These are phyloP conservation scores for Seriola quinqueradiata DNA, from an alignment of 2,113 vertebrate genomes.

Conservation along the genomic window DNA sequence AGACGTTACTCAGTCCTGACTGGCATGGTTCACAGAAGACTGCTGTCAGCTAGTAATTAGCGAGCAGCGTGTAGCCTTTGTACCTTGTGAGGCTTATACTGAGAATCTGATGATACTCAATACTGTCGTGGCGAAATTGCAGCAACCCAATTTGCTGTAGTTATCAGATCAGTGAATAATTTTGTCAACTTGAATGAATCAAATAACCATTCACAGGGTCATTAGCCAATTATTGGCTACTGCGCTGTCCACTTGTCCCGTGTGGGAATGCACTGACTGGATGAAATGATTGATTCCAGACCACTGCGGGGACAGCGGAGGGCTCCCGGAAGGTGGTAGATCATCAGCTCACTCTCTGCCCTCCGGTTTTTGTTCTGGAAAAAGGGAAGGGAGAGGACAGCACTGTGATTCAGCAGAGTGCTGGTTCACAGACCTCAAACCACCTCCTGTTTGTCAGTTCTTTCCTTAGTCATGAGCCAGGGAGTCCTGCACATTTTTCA, in stretches of 20 bases:
- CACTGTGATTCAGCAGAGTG: slow-evolving; percentile 71
- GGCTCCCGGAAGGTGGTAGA: neutral
- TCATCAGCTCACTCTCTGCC: neutral
- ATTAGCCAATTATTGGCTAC: neutral
- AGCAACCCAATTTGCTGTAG: neutral
- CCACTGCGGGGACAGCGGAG: neutral
- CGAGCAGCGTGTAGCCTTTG: neutral
- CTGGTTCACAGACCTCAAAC: slow-evolving; percentile 66
- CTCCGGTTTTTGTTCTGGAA: slow-evolving; percentile 34
- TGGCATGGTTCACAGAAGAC: slow-evolving; percentile 15
- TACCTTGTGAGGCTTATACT: neutral
- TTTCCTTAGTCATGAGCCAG: slow-evolving; percentile 40
- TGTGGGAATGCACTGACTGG: neutral
- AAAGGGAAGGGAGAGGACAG: slow-evolving; percentile 1
- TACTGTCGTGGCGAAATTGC: neutral
- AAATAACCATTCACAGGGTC: slow-evolving; percentile 5
- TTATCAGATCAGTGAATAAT: slow-evolving; percentile 5
- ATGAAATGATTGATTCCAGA: slow-evolving; percentile 28
- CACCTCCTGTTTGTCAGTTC: slow-evolving; percentile 70
- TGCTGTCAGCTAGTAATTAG: slow-evolving; percentile 16
- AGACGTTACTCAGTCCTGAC: slow-evolving; percentile 2
- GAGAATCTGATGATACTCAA: neutral
- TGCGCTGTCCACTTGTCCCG: slow-evolving; percentile 14
- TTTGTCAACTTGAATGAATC: neutral
- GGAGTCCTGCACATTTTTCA: slow-evolving; percentile 36